phyloP scores from a whole-genome alignment of 2,113 vertebrate species.

The Cynopterus brachyotis region DNA sequence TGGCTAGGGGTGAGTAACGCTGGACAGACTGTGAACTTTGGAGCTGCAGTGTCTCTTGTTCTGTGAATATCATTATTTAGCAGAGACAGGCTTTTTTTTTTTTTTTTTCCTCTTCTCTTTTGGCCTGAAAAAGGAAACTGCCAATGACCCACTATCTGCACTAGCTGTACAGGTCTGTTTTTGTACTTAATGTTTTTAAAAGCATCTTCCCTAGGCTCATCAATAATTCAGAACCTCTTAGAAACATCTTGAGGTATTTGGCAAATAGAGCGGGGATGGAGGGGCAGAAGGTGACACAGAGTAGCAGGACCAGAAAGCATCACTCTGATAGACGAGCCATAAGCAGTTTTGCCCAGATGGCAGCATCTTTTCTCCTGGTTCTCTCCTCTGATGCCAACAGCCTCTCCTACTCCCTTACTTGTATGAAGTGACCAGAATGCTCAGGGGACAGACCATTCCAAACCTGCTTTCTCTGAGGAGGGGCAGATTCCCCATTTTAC shows the following conservation, averaged over 20 bases:
- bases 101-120: neutral
- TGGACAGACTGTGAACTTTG: conserved; percentile 65
- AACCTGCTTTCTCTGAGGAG: conserved; percentile 42
- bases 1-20: conserved; percentile 87
- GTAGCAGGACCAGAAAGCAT: conserved; percentile 39
- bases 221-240: conserved; percentile 69
- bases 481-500: conserved; percentile 59
- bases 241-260: conserved; percentile 58
- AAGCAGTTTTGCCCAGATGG: conserved; percentile 26
- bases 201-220: conserved; percentile 41
- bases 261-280: conserved; percentile 9
- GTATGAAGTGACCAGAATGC: conserved; percentile 45
- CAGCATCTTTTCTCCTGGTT: neutral
- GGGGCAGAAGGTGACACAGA: conserved; percentile 7
- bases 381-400: neutral
- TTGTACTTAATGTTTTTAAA: conserved; percentile 54
- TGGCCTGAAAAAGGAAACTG: conserved; percentile 55
- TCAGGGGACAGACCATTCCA: conserved; percentile 52
- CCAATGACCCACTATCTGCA: conserved; percentile 6
- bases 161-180: conserved; percentile 41
- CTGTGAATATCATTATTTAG: conserved; percentile 76
- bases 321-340: neutral
- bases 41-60: conserved; percentile 43
- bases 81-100: neutral
- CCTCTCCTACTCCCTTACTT: neutral